Evolutionary conservation across 1,140 invertebrate genomes (phyloP), one percentile per base, ranked within the genome.

Genomic region (Nebria ingens): DNA sequence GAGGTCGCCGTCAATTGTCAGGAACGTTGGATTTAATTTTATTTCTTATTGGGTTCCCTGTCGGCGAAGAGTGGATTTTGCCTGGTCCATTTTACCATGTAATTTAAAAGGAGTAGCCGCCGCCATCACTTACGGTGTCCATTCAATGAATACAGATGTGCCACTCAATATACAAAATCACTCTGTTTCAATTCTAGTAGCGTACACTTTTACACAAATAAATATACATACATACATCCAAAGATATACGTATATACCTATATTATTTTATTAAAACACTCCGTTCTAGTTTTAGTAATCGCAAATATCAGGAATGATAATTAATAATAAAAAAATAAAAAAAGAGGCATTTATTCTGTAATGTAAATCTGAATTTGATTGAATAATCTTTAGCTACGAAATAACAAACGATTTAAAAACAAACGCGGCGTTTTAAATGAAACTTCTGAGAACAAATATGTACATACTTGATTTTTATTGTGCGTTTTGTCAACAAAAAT

Each of bases 41-140:
- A 45, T 45, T 45, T 45, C 40, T 45, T 45, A 45, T 45, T 45
- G 40, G 40, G 40, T 45, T 45, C 25, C 13, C 4, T n/a, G n/a
- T 34, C 25, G 25, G 25, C 9, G 40, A 17, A 45, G 40, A 45
- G 40, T 45, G 9, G 40, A 45, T 45, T 45, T 45, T 45, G 40
- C 40, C 40, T 45, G 40, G 40, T 45, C 40, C 40, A 45, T 45
- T 45, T 45, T 45, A 45, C 40, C 40, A 45, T 45, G 40, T 45
- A 45, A 45, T 45, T 45, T 45, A 45, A 45, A 45, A 17, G 40
- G 40, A 45, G 40, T 45, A 17, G 40, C 40, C 40, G n/a, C n/a
- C n/a, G n/a, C n/a, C 40, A 45, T 45, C 40, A 45, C 40, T 45
- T 45, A 45, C 40, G 9, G 40, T 45, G 40, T 17, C 40, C 40